These are phyloP conservation scores for Tetrapedia diversipes DNA, from an alignment of 2,888 invertebrate species.

Conservation along the genomic window DNA sequence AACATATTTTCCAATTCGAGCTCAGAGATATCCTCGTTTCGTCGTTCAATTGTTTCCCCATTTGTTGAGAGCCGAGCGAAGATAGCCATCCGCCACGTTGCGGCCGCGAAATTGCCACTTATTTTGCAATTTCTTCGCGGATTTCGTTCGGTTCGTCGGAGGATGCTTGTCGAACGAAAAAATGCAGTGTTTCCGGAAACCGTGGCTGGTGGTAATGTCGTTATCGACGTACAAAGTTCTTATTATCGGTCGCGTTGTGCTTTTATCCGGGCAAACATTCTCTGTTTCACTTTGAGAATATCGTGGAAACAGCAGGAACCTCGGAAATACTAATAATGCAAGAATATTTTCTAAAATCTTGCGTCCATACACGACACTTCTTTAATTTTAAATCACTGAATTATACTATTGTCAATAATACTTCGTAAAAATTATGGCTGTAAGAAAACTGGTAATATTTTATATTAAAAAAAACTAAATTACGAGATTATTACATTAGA, in stretches of 20 bases:
- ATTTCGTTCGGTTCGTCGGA: slow-evolving; percentile 20
- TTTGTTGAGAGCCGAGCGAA: slow-evolving; percentile 25
- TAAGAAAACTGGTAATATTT: too few species aligned
- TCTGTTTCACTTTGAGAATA: neutral
- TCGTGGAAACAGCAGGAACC: neutral
- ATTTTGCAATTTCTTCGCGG: slow-evolving; percentile 48
- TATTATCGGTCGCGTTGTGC: neutral
- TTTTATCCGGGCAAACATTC: slow-evolving; percentile 17
- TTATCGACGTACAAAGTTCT: slow-evolving; percentile 22
- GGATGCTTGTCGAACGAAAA: slow-evolving; percentile 18
- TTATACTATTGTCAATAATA: too few species aligned
- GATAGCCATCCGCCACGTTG: slow-evolving; percentile 39
- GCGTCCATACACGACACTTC: too few species aligned
- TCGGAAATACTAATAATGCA: neutral
- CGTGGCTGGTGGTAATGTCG: neutral
- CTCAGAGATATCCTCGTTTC: slow-evolving; percentile 34
- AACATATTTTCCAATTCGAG: slow-evolving; percentile 40
- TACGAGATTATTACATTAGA: too few species aligned
- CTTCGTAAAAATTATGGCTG: too few species aligned
- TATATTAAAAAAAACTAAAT: too few species aligned
- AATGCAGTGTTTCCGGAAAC: slow-evolving; percentile 32
- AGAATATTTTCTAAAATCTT: neutral
- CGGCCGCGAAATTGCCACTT: slow-evolving; percentile 55
- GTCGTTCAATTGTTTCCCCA: slow-evolving; percentile 49
- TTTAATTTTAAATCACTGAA: too few species aligned